phyloP scores from a whole-genome alignment of 2,113 vertebrate genomes.

The Serranochromis macrocephalus region DNA sequence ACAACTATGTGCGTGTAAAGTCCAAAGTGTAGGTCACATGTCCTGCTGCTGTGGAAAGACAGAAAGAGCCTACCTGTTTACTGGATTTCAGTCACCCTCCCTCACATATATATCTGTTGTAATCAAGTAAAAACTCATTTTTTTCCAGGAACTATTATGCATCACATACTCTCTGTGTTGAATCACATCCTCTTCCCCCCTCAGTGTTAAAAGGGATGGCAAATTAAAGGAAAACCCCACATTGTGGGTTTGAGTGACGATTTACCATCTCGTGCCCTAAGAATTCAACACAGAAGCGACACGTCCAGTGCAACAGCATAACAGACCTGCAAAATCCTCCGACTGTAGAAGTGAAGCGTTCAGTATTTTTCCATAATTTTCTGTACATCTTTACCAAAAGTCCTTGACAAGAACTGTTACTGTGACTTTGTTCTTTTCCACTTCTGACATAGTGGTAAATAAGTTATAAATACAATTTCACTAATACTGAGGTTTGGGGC shows the following conservation, averaged over 20 bases:
- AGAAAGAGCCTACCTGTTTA: neutral
- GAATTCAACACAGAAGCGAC: neutral
- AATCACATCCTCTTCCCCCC: neutral
- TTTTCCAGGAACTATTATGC: neutral
- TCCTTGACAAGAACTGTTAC: neutral
- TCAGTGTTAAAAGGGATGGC: neutral
- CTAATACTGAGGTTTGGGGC: neutral
- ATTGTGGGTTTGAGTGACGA: neutral
- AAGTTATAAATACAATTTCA: neutral
- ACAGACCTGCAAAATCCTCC: neutral
- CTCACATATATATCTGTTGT: neutral
- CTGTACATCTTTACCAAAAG: neutral
- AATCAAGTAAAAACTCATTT: neutral
- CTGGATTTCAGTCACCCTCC: neutral
- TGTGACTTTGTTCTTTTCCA: neutral
- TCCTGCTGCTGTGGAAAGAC: neutral
- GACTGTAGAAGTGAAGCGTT: neutral
- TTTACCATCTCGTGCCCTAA: neutral
- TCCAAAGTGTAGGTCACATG: neutral
- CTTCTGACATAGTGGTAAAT: accelerated
- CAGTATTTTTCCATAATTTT: neutral
- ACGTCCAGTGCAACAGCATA: neutral
- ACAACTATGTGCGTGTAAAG: neutral
- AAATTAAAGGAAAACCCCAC: neutral
- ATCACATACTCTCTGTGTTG: neutral